Conservation (phyloP, 2,113 vertebrate genomes). For the Kryptolebias marmoratus region DNA sequence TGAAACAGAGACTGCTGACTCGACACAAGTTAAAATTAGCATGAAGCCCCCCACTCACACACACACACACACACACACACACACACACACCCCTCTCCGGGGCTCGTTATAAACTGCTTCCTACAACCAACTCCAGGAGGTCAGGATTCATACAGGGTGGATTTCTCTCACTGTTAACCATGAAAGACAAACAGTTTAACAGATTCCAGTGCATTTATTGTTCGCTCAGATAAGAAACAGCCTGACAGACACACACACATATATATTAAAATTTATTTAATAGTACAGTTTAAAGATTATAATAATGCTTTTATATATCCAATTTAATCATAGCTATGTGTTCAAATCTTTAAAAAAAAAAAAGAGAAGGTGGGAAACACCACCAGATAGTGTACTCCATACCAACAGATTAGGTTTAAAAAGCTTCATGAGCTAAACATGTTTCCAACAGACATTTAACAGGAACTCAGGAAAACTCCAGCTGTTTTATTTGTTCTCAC, state of each 20-base stretch:
- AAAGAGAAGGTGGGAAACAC: neutral
- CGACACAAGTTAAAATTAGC: slow-evolving; percentile 63
- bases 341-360: slow-evolving; percentile 51
- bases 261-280: slow-evolving; percentile 64
- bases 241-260: slow-evolving; percentile 49
- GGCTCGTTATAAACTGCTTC: slow-evolving; percentile 8
- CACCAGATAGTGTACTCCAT: slow-evolving; percentile 35
- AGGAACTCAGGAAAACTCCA: slow-evolving; percentile 1
- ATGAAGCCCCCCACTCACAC: neutral
- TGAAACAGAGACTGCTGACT: slow-evolving; percentile 54
- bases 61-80: too few relatives aligned
- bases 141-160: neutral
- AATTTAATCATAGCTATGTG: slow-evolving; percentile 31
- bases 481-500: slow-evolving; percentile 5
- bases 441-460: slow-evolving; percentile 24
- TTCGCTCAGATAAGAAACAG: slow-evolving; percentile 71
- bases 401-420: slow-evolving; percentile 49
- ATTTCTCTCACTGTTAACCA: neutral
- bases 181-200: slow-evolving; percentile 19
- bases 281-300: slow-evolving; percentile 42
- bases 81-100: slow-evolving; percentile 9
- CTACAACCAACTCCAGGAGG: slow-evolving; percentile 1
- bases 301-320: slow-evolving; percentile 51
- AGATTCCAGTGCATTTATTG: slow-evolving; percentile 75
- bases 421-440: slow-evolving; percentile 29